phyloP scores from a whole-genome alignment of 2,888 invertebrate genomes.

The Anorthoa munda region DNA sequence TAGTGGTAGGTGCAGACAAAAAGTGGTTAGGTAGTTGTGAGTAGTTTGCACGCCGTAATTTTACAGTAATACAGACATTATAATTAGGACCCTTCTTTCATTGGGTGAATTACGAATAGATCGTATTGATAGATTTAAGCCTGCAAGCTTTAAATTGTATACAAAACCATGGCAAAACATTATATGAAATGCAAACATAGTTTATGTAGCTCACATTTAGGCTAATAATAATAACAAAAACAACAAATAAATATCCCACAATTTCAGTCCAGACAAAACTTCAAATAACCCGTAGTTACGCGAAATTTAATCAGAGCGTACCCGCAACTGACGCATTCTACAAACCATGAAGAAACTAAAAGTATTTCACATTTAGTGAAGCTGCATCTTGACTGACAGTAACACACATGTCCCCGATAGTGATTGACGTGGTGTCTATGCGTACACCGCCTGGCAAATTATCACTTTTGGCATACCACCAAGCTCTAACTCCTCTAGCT shows the following conservation, averaged over 20 bases:
- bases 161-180: background rate
- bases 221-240: background rate
- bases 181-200: background rate
- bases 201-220: background rate
- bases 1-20: too few relatives aligned
- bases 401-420: conserved; percentile 62
- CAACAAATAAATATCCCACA: background rate
- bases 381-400: conserved; percentile 69
- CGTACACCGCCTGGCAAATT: conserved; percentile 79
- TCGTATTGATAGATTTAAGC: too few relatives aligned
- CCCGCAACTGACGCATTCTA: conserved; percentile 26
- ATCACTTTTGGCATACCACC: conserved; percentile 80
- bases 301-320: conserved; percentile 30
- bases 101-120: background rate
- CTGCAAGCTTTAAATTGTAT: background rate
- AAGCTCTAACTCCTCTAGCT: conserved; percentile 69
- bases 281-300: conserved; percentile 12
- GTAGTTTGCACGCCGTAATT: background rate
- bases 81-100: background rate
- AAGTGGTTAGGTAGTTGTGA: too few relatives aligned
- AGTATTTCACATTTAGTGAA: conserved; percentile 54
- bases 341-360: conserved; percentile 46
- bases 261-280: background rate
- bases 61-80: background rate
- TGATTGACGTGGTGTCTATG: conserved; percentile 76